phyloP scores from a whole-genome alignment of 2,113 vertebrate species.

The Ophthalmolycus amberensis region DNA sequence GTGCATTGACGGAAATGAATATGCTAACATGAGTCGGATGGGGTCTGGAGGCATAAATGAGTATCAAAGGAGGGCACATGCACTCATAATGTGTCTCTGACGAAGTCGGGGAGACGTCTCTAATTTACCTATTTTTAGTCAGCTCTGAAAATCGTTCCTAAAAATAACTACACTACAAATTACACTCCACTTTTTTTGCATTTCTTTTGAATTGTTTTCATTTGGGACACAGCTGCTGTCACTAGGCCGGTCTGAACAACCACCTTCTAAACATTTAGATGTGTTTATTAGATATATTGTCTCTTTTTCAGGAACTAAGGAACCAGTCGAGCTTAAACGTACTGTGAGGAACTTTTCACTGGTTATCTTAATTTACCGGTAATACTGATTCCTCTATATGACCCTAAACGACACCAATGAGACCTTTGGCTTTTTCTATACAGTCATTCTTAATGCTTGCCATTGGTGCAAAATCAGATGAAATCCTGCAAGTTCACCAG shows the following conservation, averaged over 20 bases:
- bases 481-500: too few relatives aligned
- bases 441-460: background rate
- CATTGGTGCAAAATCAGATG: too few relatives aligned
- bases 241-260: background rate
- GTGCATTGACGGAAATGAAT: background rate
- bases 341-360: too few relatives aligned
- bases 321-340: background rate
- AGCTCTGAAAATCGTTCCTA: conserved; percentile 68
- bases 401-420: background rate
- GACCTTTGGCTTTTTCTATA: background rate
- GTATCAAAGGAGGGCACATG: conserved; percentile 8
- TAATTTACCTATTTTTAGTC: conserved; percentile 76
- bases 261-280: background rate
- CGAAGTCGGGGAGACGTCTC: conserved; percentile 32
- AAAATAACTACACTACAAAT: conserved; percentile 63
- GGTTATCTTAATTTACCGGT: too few relatives aligned
- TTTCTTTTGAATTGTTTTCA: conserved; percentile 7
- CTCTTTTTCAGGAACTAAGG: background rate
- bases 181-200: background rate
- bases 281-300: background rate
- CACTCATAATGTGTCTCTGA: background rate
- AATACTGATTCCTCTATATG: too few relatives aligned
- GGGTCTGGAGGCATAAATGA: background rate
- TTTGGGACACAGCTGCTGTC: background rate
- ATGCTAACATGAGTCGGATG: background rate